Evolutionary conservation across 1,140 invertebrate genomes (phyloP), one percentile per base, ranked within the genome.

Genomic region (Papilio polyxenes): DNA sequence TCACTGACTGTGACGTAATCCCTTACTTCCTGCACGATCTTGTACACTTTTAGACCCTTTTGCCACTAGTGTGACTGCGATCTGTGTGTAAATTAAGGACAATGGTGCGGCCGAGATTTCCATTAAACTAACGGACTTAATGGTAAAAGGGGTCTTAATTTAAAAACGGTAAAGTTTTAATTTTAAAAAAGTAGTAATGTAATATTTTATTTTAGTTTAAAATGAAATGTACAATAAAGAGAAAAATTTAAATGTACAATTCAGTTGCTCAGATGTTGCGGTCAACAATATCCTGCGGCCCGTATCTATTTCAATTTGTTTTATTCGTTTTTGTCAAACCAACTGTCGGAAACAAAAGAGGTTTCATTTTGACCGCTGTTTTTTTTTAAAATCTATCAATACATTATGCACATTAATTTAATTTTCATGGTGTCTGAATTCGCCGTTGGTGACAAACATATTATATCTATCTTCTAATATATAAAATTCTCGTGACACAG

Each of bases 1-100:
- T 15, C 49, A 31, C n/a, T 31, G 5, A 49, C n/a, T 49, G n/a
- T 75, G 44, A 77, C 20, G 48, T 77, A 77, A 75, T 13, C 7
- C 15, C 17, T 75, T 23, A 51, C 75, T 76, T 77, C 75, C 75
- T 77, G 75, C 48, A 77, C 49, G 75, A 53, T 49, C 75, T 77
- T 56, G 23, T 56, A 20, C 49, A 11, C n/a, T 75, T 74, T 74
- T 48, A 74, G 15, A 59, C 56, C 56, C 56, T 59, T 59, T 20
- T 59, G 20, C 56, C 8, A 59, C 17, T n/a, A 20, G 9, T 20
- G 15, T n/a, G 56, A 59, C n/a, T 59, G 2, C 17, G 56, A 6
- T 59, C 56, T 59, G n/a, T 20, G 17, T 9, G n/a, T 3, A n/a
- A 56, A 59, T 59, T 5, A 17, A 7, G 23, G 23, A 17, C 56